These are phyloP conservation scores for Tor tambroides DNA, from an alignment of 2,113 vertebrate species.

Conservation along the genomic window DNA sequence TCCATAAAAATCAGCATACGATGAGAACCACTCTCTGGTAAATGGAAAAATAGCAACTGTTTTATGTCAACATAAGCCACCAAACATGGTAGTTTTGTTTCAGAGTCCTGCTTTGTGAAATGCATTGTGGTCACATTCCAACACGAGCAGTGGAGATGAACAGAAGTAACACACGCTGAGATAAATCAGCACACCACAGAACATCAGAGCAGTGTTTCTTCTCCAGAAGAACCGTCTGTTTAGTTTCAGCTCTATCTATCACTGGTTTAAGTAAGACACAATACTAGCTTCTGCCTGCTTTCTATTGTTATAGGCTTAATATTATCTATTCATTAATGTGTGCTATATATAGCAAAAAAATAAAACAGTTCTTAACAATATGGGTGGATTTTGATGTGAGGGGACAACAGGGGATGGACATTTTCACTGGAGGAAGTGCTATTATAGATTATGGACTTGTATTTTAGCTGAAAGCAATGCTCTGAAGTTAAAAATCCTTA, in stretches of 20 bases:
- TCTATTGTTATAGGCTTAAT: no score
- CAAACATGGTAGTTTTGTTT: conserved; percentile 24
- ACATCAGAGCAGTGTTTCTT: background rate
- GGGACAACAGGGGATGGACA: no score
- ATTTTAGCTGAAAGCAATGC: no score
- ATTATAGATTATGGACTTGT: no score
- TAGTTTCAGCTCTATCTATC: background rate
- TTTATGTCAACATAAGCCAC: background rate
- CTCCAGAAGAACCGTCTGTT: background rate
- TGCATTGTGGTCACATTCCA: conserved; percentile 27
- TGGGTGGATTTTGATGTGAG: no score
- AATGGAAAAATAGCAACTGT: background rate
- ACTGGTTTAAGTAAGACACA: background rate
- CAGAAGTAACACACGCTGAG: background rate
- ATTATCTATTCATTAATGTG: no score
- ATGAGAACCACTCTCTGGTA: background rate
- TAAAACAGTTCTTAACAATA: no score
- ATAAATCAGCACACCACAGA: background rate
- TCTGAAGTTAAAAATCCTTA: no score
- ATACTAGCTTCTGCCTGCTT: no score
- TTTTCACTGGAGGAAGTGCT: no score
- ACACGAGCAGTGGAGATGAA: background rate
- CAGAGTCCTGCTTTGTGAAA: background rate
- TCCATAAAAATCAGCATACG: no score
- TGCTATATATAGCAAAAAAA: no score